A percentile compares a stretch with the other conserved stretches of the same genome.
Conservation (phyloP, 2,113 vertebrate genomes). For the Nothocercus nigrocapillus region DNA sequence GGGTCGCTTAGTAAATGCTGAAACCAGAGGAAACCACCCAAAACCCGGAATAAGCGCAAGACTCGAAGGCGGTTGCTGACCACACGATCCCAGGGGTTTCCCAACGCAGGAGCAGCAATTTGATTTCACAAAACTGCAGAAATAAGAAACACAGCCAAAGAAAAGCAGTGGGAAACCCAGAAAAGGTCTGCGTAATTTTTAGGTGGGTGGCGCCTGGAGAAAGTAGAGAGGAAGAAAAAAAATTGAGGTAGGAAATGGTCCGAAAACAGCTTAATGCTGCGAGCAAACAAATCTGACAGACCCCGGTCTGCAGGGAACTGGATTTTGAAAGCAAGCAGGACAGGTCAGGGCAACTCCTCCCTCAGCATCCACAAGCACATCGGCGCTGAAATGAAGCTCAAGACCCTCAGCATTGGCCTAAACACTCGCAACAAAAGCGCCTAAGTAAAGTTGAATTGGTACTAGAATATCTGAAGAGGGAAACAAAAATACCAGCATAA, state of each 20-base stretch:
- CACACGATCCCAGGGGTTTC: not conserved
- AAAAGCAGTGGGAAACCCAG: not conserved
- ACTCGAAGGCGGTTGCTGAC: not conserved
- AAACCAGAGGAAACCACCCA: not conserved
- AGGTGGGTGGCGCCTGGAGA: not conserved
- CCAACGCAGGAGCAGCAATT: not conserved
- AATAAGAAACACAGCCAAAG: not conserved
- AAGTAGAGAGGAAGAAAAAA: not conserved
- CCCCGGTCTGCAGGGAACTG: not conserved
- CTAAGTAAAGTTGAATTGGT: not conserved
- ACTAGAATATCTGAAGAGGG: not conserved
- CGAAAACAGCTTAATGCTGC: not conserved
- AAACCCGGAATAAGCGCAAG: not conserved
- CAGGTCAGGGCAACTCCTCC: not conserved
- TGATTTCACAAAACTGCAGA: not conserved
- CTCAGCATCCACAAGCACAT: not conserved
- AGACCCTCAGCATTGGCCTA: not conserved
- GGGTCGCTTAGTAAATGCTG: not conserved
- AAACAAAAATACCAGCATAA: not conserved
- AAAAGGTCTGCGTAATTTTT: not conserved
- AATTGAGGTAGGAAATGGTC: not conserved
- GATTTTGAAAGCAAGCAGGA: not conserved
- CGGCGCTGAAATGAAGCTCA: not conserved
- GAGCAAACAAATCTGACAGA: not conserved
- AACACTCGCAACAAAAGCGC: not conserved